Evolutionary conservation across 2,888 invertebrate genomes (phyloP), one percentile per base, ranked within the genome.

Genomic region (Drosophila glabriapex): DNA sequence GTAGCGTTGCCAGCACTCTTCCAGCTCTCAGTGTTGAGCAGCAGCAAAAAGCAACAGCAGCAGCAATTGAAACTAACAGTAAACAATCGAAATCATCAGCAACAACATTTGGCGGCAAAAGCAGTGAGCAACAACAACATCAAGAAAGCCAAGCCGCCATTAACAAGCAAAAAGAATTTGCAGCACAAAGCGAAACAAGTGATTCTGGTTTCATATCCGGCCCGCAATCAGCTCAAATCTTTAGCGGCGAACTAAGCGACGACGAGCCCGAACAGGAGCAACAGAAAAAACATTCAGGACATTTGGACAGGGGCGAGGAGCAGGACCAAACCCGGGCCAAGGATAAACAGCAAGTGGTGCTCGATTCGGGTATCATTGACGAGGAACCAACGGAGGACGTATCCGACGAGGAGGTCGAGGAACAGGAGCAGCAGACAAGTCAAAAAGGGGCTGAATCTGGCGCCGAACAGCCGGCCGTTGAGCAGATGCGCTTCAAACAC

Each of bases 401-500:
- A 22, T 58, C 58, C 22, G 75, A 69, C 35, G 70, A 70, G 31
- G 65, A 73, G 52, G 14, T 56, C 12, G 62, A 49, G 25, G 52
- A 58, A 16, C n/a, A 67, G 16, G 14, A 67, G 46, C n/a, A 54
- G 56, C 29, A 65, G 37, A 37, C 43, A 64, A 54, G 68, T 53
- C 49, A 52, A 61, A 74, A 46, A 46, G 16, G 37, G 29, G 53
- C 68, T 59, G 64, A 56, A 71, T 65, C 80, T 73, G 78, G 59
- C 78, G 64, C 61, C 64, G 73, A 73, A 83, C 67, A 89, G 63
- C 58, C 71, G 49, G 53, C 41, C 39, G 78, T 60, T 61, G 79
- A 81, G 64, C 82, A 82, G 84, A 95, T 95, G 95, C 94, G 94
- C 91, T 93, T 95, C 68, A 96, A 97, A 92, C 96, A 96, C 94